A percentile compares a stretch with the other conserved stretches of the same genome.
These are phyloP conservation scores for Heliothis peltigera DNA, from an alignment of 2,888 invertebrate species.

Conservation along the genomic window DNA sequence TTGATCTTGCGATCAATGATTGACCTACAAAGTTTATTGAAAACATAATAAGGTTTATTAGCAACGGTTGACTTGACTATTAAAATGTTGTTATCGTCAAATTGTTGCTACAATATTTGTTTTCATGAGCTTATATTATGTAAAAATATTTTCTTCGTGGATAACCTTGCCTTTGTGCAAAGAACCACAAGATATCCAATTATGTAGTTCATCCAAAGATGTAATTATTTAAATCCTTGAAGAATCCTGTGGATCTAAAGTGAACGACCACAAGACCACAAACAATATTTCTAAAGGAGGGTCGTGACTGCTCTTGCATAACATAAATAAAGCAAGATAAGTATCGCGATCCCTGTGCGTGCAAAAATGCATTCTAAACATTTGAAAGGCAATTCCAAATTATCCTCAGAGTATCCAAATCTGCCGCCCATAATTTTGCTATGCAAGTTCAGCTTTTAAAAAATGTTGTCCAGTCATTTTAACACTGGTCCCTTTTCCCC, in stretches of 20 bases:
- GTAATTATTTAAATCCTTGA: conserved; percentile 23
- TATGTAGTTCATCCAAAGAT: not conserved
- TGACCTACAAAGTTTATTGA: conserved; percentile 51
- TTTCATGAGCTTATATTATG: not conserved
- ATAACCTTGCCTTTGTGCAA: not conserved
- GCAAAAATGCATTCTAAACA: conserved; percentile 21
- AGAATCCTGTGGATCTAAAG: conserved; percentile 17
- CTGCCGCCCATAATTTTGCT: not conserved
- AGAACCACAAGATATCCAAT: conserved; percentile 3
- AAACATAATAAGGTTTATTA: conserved; percentile 47
- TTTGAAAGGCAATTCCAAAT: conserved; percentile 11
- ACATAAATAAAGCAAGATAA: conserved; percentile 34
- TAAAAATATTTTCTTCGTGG: not conserved
- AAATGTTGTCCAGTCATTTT: not conserved
- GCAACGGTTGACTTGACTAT: conserved; percentile 23
- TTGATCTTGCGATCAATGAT: conserved; percentile 36
- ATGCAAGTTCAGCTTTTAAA: not conserved
- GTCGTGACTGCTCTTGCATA: conserved; percentile 23
- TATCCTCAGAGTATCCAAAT: not conserved
- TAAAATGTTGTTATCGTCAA: conserved; percentile 17
- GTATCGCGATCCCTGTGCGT: conserved; percentile 11
- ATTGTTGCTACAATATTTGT: not conserved
- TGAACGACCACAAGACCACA: conserved; percentile 38
- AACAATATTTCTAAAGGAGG: conserved; percentile 37
- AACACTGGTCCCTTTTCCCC: conserved; percentile 11